A percentile compares a stretch with the other conserved stretches of the same genome.
phyloP scores from a whole-genome alignment of 2,113 vertebrate genomes.

The Calyptomena viridis region DNA sequence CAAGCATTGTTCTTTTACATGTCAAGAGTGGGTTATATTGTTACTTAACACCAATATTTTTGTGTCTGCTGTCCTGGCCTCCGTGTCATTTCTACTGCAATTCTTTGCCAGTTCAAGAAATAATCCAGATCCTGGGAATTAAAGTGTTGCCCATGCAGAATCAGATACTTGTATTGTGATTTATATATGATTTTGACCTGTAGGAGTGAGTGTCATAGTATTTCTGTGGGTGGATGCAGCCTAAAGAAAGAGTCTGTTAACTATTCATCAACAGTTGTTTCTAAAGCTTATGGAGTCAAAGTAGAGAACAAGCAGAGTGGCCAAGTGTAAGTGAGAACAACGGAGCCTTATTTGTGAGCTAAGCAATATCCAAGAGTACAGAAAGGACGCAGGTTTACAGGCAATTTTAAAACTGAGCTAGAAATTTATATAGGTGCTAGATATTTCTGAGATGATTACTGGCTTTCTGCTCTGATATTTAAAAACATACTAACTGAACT shows the following conservation, averaged over 20 bases:
- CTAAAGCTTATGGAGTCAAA: background rate
- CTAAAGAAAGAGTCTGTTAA: background rate
- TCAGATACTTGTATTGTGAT: background rate
- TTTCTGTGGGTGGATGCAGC: background rate
- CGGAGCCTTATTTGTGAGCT: background rate
- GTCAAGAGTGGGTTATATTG: background rate
- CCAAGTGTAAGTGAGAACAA: background rate
- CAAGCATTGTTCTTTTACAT: background rate
- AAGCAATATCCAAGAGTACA: background rate
- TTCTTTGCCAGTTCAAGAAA: background rate
- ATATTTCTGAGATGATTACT: background rate
- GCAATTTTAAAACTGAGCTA: background rate
- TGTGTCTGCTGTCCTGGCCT: background rate
- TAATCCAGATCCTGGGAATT: background rate
- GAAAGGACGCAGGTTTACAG: background rate
- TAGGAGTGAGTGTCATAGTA: background rate
- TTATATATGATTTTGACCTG: background rate
- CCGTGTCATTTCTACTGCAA: background rate
- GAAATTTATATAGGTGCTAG: background rate
- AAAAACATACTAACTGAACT: background rate
- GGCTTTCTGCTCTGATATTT: background rate
- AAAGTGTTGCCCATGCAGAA: background rate
- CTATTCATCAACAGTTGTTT: background rate
- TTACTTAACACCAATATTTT: background rate
- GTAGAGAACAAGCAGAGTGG: background rate